Base-by-base conservation (phyloP, 2,113 vertebrate genomes). In the Lophius piscatorius region DNA sequence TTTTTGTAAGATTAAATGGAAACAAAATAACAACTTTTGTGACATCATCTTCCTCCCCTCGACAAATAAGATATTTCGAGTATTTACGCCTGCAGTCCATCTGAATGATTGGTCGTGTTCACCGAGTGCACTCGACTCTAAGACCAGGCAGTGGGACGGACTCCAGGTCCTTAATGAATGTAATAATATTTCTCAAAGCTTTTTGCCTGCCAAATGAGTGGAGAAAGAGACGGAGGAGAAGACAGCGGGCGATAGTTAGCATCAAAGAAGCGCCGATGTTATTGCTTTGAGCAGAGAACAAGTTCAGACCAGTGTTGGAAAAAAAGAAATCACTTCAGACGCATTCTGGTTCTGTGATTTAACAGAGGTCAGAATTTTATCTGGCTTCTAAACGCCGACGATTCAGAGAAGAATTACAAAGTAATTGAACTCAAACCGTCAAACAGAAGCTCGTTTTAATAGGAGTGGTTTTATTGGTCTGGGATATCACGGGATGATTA, bases 181-280 rank as follows among this genome's bases (percentile, higher is more conserved):
- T 77, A 86, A 87, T 86, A 88, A 80, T 50, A 78, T 69, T 75
- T 71, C 51, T 52, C 18, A 29, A 47, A 87, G 69, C 63, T 58
- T 83, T 82, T 76, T 62, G 63, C 64, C 58, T 60, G 64, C 63
- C 65, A 71, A 73, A 76, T 70, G 52, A 75, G 69, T 63, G 44
- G 52, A 42, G 57, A 67, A 39, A 26, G 38, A 63, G 54, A 59
- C 67, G 58, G 52, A 85, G 61, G 61, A 62, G 41, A 64, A 73
- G 51, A 44, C 70, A 77, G 70, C 62, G 16, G 58, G 67, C 34
- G 44, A 58, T 74, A 70, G 81, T 85, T 76, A 72, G 64, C n/a
- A 45, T 55, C 56, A 71, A 78, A 50, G 44, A 41, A 38, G 48
- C 48, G 35, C 39, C 51, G 0, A 62, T 38, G 62, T 65, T 67